A percentile compares a stretch with the other conserved stretches of the same genome.
phyloP scores from a whole-genome alignment of 1,140 invertebrate genomes.

The Neodiprion pinetum region DNA sequence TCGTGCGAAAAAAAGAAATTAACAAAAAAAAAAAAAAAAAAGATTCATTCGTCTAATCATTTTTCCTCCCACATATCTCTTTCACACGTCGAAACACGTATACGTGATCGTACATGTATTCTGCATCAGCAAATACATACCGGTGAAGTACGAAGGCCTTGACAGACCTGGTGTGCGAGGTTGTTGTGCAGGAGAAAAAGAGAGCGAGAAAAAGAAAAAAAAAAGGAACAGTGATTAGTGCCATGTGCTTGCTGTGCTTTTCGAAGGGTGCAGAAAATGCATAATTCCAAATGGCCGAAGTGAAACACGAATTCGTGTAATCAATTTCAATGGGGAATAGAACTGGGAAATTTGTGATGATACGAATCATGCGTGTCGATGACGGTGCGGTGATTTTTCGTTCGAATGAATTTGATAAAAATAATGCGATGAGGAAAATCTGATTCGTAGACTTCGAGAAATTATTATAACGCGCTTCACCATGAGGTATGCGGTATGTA shows the following conservation, averaged over 20 bases:
- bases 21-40: neutral
- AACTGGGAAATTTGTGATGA: too few relatives aligned
- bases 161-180: conserved; percentile 33
- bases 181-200: neutral
- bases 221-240: conserved; percentile 43
- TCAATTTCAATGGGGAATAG: too few relatives aligned
- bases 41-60: conserved; percentile 3
- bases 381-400: too few relatives aligned
- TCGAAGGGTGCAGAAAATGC: neutral
- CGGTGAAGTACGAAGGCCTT: conserved; percentile 42
- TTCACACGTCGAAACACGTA: too few relatives aligned
- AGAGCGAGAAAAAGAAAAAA: neutral
- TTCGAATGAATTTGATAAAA: too few relatives aligned
- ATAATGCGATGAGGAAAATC: too few relatives aligned
- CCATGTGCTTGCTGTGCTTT: conserved; percentile 3
- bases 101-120: neutral
- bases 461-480: too few relatives aligned
- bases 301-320: too few relatives aligned
- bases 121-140: conserved; percentile 34
- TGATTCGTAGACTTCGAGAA: too few relatives aligned
- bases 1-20: neutral
- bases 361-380: too few relatives aligned
- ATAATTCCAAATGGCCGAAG: too few relatives aligned
- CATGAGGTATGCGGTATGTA: too few relatives aligned
- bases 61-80: neutral